Percentiles rank a stretch among this genome's conserved stretches.
These are phyloP conservation scores for Heliconius hewitsoni DNA, from an alignment of 1,140 invertebrate genomes.

Conservation along the genomic window DNA sequence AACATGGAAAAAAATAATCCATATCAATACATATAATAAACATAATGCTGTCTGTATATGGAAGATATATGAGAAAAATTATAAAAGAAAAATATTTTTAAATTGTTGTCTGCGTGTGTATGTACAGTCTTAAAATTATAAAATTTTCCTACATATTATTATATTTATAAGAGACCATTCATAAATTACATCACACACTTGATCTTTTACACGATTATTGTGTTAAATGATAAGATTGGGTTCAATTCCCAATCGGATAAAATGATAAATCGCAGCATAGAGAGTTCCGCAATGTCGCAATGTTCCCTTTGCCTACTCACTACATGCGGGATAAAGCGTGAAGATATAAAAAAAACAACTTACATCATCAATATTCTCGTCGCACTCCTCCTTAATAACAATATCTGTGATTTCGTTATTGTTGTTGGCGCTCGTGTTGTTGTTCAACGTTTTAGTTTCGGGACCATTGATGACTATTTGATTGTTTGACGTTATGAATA, in stretches of 20 bases:
- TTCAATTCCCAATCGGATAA: not conserved
- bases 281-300: not conserved
- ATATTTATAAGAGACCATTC: too few species aligned
- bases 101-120: too few species aligned
- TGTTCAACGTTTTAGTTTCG: constrained; percentile 75
- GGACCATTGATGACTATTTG: constrained; percentile 80
- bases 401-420: constrained; percentile 56
- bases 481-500: constrained; percentile 68
- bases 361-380: constrained; percentile 65
- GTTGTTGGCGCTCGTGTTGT: constrained; percentile 59
- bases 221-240: not conserved
- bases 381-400: constrained; percentile 79
- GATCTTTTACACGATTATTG: too few species aligned
- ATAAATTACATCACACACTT: too few species aligned
- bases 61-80: too few species aligned
- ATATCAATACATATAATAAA: not conserved
- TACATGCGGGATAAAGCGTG: too few species aligned
- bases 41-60: not conserved
- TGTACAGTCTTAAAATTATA: too few species aligned
- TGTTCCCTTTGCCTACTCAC: too few species aligned
- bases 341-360: not conserved
- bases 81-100: too few species aligned
- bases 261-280: not conserved
- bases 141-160: too few species aligned
- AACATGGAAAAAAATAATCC: not conserved